Evolutionary conservation across 2,888 invertebrate species (phyloP), one percentile per base, ranked within the genome.

Genomic region (Tetheella fluctuosa): DNA sequence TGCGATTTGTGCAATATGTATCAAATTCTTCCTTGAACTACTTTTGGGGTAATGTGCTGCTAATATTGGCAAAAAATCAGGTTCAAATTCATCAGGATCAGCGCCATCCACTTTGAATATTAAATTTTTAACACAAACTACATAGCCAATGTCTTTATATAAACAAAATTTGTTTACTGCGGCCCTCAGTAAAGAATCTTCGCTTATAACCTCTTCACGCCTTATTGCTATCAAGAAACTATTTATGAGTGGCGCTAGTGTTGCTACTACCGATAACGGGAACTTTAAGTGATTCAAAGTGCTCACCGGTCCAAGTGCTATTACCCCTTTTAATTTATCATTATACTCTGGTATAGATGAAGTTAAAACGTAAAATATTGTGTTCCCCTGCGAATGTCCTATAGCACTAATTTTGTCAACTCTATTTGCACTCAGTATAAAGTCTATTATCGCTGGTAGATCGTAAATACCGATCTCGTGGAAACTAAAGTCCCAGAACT

Each of bases 401-500:
- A 95, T 83, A 70, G 95, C 95, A 67, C 93, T 93, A 0, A 97
- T 61, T 52, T 93, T 83, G 4, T 86, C 66, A 54, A 91, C 86
- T 0, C 89, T 86, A 0, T 95, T 95, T 10, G 66, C 59, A 0
- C 67, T 39, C 1, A 86, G 62, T 52, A 85, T 65, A 54, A 69
- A 82, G 61, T 86, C 84, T 0, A 84, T 94, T 79, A 94, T 94
- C 0, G 95, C 94, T 2, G 96, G 95, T 0, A 96, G 69, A 79
- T 97, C 97, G 72, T 94, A 93, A 17, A 83, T 71, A 0, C 95
- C 96, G 80, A 95, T 94, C 79, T 97, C 95, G 76, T 96, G 95
- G 90, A 94, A 95, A 64, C 94, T 94, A 75, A 90, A 94, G 52
- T 89, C 64, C 94, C 94, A 94, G 69, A 85, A 94, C 13, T 78